Conservation (phyloP, 2,888 invertebrate species). For the Drosophila flavopinicola region DNA sequence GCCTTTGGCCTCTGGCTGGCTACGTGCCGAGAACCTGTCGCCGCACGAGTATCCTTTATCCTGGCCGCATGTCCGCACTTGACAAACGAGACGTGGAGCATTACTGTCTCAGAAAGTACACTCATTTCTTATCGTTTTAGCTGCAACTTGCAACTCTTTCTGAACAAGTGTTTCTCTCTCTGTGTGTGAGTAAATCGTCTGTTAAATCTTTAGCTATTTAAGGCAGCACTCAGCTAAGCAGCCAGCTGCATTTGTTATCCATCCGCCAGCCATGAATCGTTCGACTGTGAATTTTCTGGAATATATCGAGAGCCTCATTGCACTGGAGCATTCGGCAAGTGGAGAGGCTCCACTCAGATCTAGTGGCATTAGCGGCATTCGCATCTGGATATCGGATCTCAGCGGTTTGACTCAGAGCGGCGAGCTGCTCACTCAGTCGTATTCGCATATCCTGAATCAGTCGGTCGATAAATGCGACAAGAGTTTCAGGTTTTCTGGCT, state of each 20-base stretch:
- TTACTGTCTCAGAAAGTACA: slow-evolving; percentile 12
- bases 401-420: slow-evolving; percentile 8
- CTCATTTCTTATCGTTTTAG: not conserved
- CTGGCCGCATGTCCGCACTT: slow-evolving; percentile 24
- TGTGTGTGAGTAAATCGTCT: slow-evolving; percentile 8
- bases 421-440: not conserved
- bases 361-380: slow-evolving; percentile 31
- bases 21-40: slow-evolving; percentile 56
- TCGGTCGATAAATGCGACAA: slow-evolving; percentile 3
- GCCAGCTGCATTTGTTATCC: slow-evolving; percentile 33
- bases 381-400: slow-evolving; percentile 45
- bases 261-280: slow-evolving; percentile 54
- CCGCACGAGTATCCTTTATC: slow-evolving; percentile 35
- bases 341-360: not conserved
- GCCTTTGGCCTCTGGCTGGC: slow-evolving; percentile 38
- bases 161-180: slow-evolving; percentile 35
- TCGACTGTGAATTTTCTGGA: slow-evolving; percentile 51
- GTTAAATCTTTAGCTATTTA: slow-evolving; percentile 22
- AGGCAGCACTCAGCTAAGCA: slow-evolving; percentile 2
- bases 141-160: slow-evolving; percentile 1
- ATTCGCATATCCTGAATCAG: not conserved
- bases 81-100: slow-evolving; percentile 44
- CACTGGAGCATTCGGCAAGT: slow-evolving; percentile 19
- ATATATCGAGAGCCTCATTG: slow-evolving; percentile 55
- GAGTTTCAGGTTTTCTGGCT: not conserved